Evolutionary conservation across 2,888 invertebrate species (phyloP).

Genomic region (Prenolepis imparis): DNA sequence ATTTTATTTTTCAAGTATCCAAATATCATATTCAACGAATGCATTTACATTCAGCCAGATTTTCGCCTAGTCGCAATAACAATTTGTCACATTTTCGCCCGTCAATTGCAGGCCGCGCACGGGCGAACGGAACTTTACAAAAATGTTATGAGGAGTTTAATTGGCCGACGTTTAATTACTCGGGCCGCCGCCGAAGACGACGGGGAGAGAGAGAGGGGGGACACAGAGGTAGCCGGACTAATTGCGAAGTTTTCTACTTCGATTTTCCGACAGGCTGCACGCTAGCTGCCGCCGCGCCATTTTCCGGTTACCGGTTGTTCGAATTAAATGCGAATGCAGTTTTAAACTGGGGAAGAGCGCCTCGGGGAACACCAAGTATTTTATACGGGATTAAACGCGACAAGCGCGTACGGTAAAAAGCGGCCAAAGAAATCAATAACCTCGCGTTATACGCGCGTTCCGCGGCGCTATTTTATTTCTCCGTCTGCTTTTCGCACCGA

Average conservation of each 20-base stretch:
- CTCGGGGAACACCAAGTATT: constrained; percentile 73
- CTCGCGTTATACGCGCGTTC: constrained; percentile 50
- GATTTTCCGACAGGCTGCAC: constrained; percentile 76
- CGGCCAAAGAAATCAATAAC: constrained; percentile 73
- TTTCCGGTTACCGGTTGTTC: constrained; percentile 75
- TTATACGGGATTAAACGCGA: constrained; percentile 75
- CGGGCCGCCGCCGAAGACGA: constrained; percentile 62
- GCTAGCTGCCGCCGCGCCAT: constrained; percentile 70
- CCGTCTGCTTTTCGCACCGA: constrained; percentile 42
- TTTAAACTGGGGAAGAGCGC: constrained; percentile 76
- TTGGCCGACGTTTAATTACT: constrained; percentile 82
- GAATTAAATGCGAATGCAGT: constrained; percentile 79
- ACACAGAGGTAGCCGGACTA: constrained; percentile 72
- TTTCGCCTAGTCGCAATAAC: background rate
- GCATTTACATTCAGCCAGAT: background rate
- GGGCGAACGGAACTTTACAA: constrained; percentile 80
- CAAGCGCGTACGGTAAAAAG: constrained; percentile 73
- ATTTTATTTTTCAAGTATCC: background rate
- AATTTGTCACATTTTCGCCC: constrained; percentile 22
- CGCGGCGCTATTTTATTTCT: constrained; percentile 49
- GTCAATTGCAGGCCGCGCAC: constrained; percentile 63
- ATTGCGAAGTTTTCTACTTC: constrained; percentile 83
- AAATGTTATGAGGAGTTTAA: constrained; percentile 85
- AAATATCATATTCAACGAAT: background rate
- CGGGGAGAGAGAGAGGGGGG: background rate